Evolutionary conservation across 2,888 invertebrate species (phyloP).

Genomic region (Watsonalla binaria): DNA sequence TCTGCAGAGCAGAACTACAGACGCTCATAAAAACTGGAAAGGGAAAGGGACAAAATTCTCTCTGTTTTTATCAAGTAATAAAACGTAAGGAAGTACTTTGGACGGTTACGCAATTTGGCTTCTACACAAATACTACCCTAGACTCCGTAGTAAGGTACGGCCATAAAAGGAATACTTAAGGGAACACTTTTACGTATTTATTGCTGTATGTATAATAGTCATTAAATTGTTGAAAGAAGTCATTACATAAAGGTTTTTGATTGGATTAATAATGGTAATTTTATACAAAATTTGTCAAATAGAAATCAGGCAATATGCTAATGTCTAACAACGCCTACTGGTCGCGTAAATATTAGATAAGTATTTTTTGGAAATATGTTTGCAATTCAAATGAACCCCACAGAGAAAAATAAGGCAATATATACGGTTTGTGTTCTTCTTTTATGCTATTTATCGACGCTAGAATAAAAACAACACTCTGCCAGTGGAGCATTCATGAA

Average conservation of each 20-base stretch:
- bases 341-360: background rate
- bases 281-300: background rate
- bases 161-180: slow-evolving; percentile 32
- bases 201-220: slow-evolving; percentile 11
- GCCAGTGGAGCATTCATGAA: too few relatives aligned
- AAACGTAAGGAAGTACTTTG: slow-evolving; percentile 43
- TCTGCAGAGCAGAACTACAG: slow-evolving; percentile 15
- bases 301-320: background rate
- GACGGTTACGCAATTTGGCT: slow-evolving; percentile 45
- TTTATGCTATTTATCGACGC: too few relatives aligned
- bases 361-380: background rate
- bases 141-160: slow-evolving; percentile 27
- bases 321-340: background rate
- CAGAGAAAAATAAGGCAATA: background rate
- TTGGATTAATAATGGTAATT: background rate
- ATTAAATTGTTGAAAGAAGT: slow-evolving; percentile 5
- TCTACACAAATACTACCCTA: slow-evolving; percentile 39
- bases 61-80: slow-evolving; percentile 58
- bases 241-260: slow-evolving; percentile 2
- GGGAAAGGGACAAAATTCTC: slow-evolving; percentile 35
- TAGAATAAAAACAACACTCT: too few relatives aligned
- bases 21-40: slow-evolving; percentile 34
- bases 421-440: slow-evolving; percentile 6
- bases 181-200: slow-evolving; percentile 15
- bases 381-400: background rate